Evolutionary conservation across 2,113 vertebrate species (phyloP).

Genomic region (Polypterus bichir): DNA sequence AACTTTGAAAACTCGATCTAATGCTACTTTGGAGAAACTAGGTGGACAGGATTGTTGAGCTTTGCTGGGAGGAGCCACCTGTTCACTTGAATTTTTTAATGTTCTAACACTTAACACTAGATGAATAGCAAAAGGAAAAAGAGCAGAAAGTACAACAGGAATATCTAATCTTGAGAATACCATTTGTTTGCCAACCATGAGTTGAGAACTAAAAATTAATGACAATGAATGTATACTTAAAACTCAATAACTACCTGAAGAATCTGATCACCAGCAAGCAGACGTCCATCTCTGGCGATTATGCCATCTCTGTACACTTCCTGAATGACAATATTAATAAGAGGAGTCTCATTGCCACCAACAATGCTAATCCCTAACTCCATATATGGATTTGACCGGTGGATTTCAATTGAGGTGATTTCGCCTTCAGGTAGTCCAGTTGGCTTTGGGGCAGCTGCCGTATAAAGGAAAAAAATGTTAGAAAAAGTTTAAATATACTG

Average conservation of each 20-base stretch:
- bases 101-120: background rate
- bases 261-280: conserved; percentile 93
- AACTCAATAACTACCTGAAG: conserved; percentile 61
- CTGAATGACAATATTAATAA: conserved; percentile 96
- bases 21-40: too few species aligned
- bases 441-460: conserved; percentile 60
- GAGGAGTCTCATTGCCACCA: conserved; percentile 90
- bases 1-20: too few species aligned
- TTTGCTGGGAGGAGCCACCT: too few species aligned
- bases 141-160: background rate
- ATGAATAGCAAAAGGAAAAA: background rate
- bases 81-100: too few species aligned
- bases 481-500: conserved; percentile 19
- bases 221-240: too few species aligned
- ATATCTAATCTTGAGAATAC: too few species aligned
- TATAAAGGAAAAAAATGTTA: conserved; percentile 28
- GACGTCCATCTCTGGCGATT: conserved; percentile 85
- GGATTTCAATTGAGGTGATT: conserved; percentile 89
- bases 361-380: conserved; percentile 94
- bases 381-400: conserved; percentile 85
- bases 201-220: too few species aligned
- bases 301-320: conserved; percentile 93
- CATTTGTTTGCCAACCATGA: too few species aligned
- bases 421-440: conserved; percentile 90
- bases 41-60: too few species aligned